Base-by-base conservation (phyloP, 2,113 vertebrate species). In the Syngnathoides biaculeatus region DNA sequence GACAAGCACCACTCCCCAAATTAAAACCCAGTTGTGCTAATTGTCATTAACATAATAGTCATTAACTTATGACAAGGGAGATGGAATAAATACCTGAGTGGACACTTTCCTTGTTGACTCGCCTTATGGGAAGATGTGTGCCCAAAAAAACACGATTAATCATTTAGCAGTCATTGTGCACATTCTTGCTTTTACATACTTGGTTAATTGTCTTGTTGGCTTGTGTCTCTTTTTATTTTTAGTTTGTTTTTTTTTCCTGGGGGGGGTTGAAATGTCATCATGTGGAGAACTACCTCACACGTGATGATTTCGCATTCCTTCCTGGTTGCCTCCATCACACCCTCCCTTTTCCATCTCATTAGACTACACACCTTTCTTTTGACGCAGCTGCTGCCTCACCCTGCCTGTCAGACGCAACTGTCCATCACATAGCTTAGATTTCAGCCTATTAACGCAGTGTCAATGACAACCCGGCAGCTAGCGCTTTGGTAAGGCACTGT, bases 341-440 rank as follows among this genome's bases (percentile, higher is more conserved):
- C 87, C 88, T 83, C 68, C 69, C 71, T 73, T 89, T 88, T 88
- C 88, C 86, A 79, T 89, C 88, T 90, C 88, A 89, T 92, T 93
- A 91, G 88, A 90, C 79, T 85, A 87, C 88, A 91, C 89, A 90
- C 92, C 89, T 91, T 89, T 79, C 74, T 81, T 87, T 85, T 89
- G 86, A 90, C 85, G 79, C 89, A 91, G 86, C 90, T 91, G 81
- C 85, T 89, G 72, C 82, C 83, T 86, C 80, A 70, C 84, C 80
- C 74, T 72, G 75, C 78, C 85, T 91, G 87, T 89, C 90, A 92
- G 81, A 75, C 24, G 65, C 78, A 83, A 85, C 85, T 84, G 83
- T 90, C 91, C 87, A 80, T 91, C 90, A 87, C 78, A 71, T 83
- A 77, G 55, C 85, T 83, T 74, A 72, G 82, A 87, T 87, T 87